phyloP scores from a whole-genome alignment of 2,113 vertebrate genomes.

The Ramphastos sulfuratus region DNA sequence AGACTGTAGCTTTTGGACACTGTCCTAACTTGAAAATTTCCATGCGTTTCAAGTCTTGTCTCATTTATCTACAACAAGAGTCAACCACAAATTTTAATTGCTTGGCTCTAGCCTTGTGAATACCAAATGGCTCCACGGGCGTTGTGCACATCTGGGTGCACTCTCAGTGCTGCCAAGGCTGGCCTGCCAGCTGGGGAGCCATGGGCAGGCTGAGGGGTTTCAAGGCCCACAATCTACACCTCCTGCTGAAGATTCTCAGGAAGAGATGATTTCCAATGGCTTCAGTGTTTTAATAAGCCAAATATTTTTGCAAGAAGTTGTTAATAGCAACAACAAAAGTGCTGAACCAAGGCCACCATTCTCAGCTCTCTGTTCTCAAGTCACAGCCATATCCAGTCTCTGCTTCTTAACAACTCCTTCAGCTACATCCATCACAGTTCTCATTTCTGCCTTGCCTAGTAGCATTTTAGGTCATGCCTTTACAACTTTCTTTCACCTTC shows the following conservation, averaged over 20 bases:
- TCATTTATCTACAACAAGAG: slow-evolving; percentile 62
- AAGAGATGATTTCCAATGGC: background rate
- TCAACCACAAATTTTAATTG: slow-evolving; percentile 53
- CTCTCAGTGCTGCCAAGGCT: background rate
- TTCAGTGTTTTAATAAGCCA: background rate
- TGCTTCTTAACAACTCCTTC: background rate
- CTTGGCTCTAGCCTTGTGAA: background rate
- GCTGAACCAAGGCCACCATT: fast-evolving
- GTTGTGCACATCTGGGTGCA: background rate
- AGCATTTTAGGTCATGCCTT: background rate
- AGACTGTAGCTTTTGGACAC: slow-evolving; percentile 63
- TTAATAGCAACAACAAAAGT: background rate
- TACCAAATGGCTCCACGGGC: background rate
- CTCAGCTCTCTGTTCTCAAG: background rate
- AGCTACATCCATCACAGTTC: background rate
- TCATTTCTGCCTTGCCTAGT: background rate
- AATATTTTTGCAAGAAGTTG: slow-evolving; percentile 4
- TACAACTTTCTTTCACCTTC: background rate
- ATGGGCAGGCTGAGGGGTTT: background rate
- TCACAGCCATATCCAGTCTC: background rate
- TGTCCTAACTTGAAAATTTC: slow-evolving; percentile 64
- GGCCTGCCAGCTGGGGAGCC: background rate
- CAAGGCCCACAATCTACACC: background rate
- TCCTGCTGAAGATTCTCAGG: background rate
- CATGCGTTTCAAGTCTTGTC: slow-evolving; percentile 63